Conservation (phyloP, 2,888 invertebrate genomes). For the Ochropleura leucogaster region DNA sequence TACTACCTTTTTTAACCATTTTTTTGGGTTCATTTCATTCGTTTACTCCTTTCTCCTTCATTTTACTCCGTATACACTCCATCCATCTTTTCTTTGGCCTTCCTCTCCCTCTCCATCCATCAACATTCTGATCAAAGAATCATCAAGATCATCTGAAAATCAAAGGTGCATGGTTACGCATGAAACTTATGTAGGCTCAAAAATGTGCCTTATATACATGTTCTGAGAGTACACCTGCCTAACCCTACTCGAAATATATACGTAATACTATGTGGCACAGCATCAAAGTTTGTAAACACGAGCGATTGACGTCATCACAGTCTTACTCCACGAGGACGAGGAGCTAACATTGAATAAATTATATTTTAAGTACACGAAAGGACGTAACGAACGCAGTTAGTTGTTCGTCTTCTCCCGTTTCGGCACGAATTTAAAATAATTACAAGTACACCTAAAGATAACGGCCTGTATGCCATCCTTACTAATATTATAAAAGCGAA, state of each 20-base stretch:
- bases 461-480: background rate
- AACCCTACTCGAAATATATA: background rate
- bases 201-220: too few species aligned
- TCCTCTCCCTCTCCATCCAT: too few species aligned
- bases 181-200: too few species aligned
- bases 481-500: too few species aligned
- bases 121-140: too few species aligned
- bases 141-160: too few species aligned
- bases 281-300: conserved; percentile 51
- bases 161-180: too few species aligned
- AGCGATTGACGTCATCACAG: conserved; percentile 43
- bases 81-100: too few species aligned
- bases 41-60: too few species aligned
- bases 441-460: background rate
- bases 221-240: background rate
- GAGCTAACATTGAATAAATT: conserved; percentile 31
- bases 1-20: too few species aligned
- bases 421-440: background rate
- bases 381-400: background rate
- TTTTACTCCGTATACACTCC: too few species aligned
- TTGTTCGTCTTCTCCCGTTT: background rate
- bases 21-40: too few species aligned
- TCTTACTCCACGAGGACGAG: conserved; percentile 18
- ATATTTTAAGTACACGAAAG: conserved; percentile 2
- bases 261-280: background rate